Conservation (phyloP, 2,888 invertebrate species). For the Eupithecia subfuscata region DNA sequence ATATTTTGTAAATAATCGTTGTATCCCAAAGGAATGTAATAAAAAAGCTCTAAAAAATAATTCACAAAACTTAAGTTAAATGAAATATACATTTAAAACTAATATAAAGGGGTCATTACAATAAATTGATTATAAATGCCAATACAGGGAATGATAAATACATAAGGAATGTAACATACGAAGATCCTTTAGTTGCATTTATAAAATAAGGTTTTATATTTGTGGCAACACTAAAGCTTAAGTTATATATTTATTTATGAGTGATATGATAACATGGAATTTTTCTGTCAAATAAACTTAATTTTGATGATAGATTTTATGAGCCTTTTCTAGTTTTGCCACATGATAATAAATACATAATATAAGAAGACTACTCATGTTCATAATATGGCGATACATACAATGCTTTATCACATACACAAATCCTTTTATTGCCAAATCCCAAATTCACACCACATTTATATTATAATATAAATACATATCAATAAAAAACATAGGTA, state of each 20-base stretch:
- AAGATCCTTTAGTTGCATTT: slow-evolving; percentile 11
- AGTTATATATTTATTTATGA: background rate
- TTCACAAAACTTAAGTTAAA: slow-evolving; percentile 68
- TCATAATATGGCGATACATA: slow-evolving; percentile 43
- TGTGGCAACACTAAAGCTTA: slow-evolving; percentile 15
- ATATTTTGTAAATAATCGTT: slow-evolving; percentile 74
- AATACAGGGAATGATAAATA: slow-evolving; percentile 60
- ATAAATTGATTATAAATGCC: slow-evolving; percentile 59
- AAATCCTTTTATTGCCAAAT: slow-evolving; percentile 69
- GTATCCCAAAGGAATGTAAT: slow-evolving; percentile 70
- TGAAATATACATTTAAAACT: slow-evolving; percentile 66
- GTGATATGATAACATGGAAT: background rate
- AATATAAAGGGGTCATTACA: slow-evolving; percentile 36
- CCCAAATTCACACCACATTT: slow-evolving; percentile 52
- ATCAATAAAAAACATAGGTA: slow-evolving; percentile 25
- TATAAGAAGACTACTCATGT: slow-evolving; percentile 5
- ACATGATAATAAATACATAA: slow-evolving; percentile 1
- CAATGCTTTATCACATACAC: slow-evolving; percentile 59
- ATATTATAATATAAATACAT: slow-evolving; percentile 18
- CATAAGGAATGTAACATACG: slow-evolving; percentile 51
- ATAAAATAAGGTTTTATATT: slow-evolving; percentile 12
- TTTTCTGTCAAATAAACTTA: background rate
- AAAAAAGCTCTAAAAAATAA: slow-evolving; percentile 70
- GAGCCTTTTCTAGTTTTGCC: background rate
- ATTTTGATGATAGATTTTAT: background rate